Evolutionary conservation across 2,888 invertebrate species (phyloP), one percentile per base, ranked within the genome.

Genomic region (Leucophora obtusa): DNA sequence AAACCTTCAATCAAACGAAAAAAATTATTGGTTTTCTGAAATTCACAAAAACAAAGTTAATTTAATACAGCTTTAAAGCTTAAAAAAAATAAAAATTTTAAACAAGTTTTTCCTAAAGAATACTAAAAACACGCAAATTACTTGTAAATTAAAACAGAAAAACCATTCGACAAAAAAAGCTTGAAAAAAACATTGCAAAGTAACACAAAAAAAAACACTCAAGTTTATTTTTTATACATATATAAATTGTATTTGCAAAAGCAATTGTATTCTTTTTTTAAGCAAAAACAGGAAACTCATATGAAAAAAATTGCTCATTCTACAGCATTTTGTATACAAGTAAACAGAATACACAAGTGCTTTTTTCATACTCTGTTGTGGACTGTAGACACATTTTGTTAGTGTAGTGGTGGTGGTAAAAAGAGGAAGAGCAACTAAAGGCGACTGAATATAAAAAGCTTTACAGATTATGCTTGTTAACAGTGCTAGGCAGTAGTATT

Each of bases 221-320:
- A 21, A 35, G 14, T 43, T 35, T 53, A n/a, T 43, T 18, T 33
- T 60, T 63, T 38, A n/a, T n/a, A n/a, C n/a, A n/a, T n/a, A n/a
- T n/a, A 8, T 10, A 47, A 7, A 6, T 58, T 69, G 47, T 43
- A 18, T 59, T 71, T 53, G 50, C 53, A 79, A 79, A 79, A 63
- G 7, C 79, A 79, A 74, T 65, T 70, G 47, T 18, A n/a, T 54
- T 47, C 8, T 50, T 50, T 35, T 17, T 53, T 38, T 54, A 14
- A 24, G 21, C 51, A 79, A 79, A 71, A 35, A 65, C 80, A 76
- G 80, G 80, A 80, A 80, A 80, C 76, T 53, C 43, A 75, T 56
- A 43, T 63, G 33, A 50, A 28, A 11, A 35, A 28, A 56, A 11
- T 3, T 6, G 38, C 53, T 21, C 18, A 68, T 50, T 51, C 15